These are phyloP conservation scores for Sebastes steindachneri DNA, from an alignment of 2,797 vertebrate genomes.

Conservation along the genomic window DNA sequence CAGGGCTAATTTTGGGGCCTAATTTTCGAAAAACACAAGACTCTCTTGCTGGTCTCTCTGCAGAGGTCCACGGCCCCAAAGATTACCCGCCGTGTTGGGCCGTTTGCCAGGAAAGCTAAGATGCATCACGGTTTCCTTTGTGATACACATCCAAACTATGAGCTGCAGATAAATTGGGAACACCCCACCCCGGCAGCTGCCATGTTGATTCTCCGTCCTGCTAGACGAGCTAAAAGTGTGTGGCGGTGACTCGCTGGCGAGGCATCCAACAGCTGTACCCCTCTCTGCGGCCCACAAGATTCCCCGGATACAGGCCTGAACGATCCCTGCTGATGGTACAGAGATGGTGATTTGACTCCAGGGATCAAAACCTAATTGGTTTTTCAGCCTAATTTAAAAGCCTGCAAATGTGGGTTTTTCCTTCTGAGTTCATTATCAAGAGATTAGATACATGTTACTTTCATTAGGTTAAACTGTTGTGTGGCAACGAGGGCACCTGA, in stretches of 20 bases:
- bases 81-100: slow-evolving; percentile 21
- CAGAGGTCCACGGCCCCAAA: background rate
- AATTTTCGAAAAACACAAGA: background rate
- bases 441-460: slow-evolving; percentile 60
- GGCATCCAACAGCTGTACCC: slow-evolving; percentile 82
- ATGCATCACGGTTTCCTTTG: slow-evolving; percentile 60
- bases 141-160: slow-evolving; percentile 79
- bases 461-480: slow-evolving; percentile 49
- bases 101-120: slow-evolving; percentile 29
- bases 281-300: slow-evolving; percentile 40
- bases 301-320: slow-evolving; percentile 36
- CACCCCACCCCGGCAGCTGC: slow-evolving; percentile 79
- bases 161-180: slow-evolving; percentile 77
- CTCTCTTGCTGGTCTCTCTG: background rate
- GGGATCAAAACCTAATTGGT: slow-evolving; percentile 62
- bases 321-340: slow-evolving; percentile 21
- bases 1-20: background rate
- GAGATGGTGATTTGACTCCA: slow-evolving; percentile 49
- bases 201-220: slow-evolving; percentile 60
- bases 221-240: slow-evolving; percentile 73
- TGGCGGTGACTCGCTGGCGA: slow-evolving; percentile 74
- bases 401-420: slow-evolving; percentile 27
- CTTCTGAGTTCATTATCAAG: slow-evolving; percentile 29
- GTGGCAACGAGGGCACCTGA: slow-evolving; percentile 48
- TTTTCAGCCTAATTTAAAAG: slow-evolving; percentile 49